These are phyloP conservation scores for Propithecus perrieri DNA, from an alignment of 2,797 vertebrate species.

Conservation along the genomic window DNA sequence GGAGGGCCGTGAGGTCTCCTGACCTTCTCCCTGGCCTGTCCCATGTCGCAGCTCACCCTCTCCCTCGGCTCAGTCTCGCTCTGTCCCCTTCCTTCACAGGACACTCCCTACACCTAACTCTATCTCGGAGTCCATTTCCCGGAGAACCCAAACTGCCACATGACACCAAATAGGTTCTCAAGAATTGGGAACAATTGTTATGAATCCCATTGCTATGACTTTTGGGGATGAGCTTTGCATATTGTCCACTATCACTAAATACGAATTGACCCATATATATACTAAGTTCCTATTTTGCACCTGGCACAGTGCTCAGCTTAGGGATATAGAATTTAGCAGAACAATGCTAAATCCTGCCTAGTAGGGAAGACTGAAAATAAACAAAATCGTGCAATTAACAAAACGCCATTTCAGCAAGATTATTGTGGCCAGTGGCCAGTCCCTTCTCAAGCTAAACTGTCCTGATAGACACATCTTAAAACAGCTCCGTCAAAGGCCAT, in stretches of 20 bases:
- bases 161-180: background rate
- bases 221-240: background rate
- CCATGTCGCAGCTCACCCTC: background rate
- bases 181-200: background rate
- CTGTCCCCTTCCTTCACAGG: background rate
- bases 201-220: background rate
- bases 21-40: too few species aligned
- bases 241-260: background rate
- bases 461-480: background rate
- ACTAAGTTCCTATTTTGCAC: background rate
- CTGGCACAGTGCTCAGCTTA: background rate
- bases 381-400: background rate
- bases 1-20: background rate
- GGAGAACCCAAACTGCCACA: background rate
- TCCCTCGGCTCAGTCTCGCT: background rate
- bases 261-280: background rate
- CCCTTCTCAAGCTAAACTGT: background rate
- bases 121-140: background rate
- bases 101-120: background rate
- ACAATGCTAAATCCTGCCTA: background rate
- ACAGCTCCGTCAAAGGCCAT: background rate
- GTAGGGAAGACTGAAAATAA: background rate
- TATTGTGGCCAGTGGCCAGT: background rate
- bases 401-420: background rate
- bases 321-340: background rate